These are phyloP conservation scores for Linepithema humile DNA, from an alignment of 1,140 invertebrate genomes.

Conservation along the genomic window DNA sequence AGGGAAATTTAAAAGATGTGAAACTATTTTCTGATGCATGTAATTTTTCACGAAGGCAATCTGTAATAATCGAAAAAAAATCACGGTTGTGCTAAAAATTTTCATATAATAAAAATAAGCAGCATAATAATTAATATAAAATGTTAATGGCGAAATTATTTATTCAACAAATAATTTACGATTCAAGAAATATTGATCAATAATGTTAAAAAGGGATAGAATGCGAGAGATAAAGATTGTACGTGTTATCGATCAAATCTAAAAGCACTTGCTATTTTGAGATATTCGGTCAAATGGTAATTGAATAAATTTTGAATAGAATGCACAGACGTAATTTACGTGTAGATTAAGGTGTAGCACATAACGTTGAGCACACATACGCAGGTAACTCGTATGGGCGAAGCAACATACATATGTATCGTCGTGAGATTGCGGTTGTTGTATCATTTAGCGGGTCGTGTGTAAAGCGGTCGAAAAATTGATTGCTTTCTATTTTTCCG, in stretches of 20 bases:
- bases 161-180: neutral
- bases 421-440: neutral
- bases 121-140: neutral
- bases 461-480: slow-evolving; percentile 43
- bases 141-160: neutral
- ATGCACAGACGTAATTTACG: neutral
- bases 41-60: neutral
- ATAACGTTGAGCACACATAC: neutral
- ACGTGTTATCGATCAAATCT: neutral
- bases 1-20: slow-evolving; percentile 16
- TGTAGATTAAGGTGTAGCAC: slow-evolving; percentile 29
- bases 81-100: neutral
- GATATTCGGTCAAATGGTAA: neutral
- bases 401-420: neutral
- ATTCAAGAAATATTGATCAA: neutral
- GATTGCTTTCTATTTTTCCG: slow-evolving; percentile 60
- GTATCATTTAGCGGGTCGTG: slow-evolving; percentile 22
- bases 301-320: neutral
- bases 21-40: neutral
- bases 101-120: neutral
- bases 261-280: neutral
- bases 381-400: neutral
- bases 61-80: neutral
- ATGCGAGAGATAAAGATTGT: neutral
- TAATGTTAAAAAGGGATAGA: neutral